phyloP scores from a whole-genome alignment of 2,888 invertebrate genomes.

The Tetrapedia diversipes region DNA sequence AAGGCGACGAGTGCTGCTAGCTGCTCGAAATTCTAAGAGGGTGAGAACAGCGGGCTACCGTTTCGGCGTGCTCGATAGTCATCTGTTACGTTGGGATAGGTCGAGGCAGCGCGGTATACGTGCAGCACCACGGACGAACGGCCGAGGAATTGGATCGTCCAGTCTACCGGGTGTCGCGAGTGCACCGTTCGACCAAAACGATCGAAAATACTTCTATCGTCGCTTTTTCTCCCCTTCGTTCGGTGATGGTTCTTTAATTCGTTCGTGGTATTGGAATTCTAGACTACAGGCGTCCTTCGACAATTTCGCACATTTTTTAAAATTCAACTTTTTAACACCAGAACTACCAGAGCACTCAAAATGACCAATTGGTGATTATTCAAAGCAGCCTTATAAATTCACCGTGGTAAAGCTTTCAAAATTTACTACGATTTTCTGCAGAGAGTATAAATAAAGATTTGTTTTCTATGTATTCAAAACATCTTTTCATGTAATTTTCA shows the following conservation, averaged over 20 bases:
- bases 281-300: no score
- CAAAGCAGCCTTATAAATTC: no score
- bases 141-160: conserved; percentile 79
- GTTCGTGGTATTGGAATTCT: conserved; percentile 18
- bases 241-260: neutral
- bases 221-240: neutral
- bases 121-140: conserved; percentile 71
- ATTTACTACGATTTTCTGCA: no score
- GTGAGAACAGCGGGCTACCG: conserved; percentile 61
- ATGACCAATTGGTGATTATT: no score
- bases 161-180: conserved; percentile 72
- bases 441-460: no score
- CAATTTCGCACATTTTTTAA: no score
- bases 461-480: no score
- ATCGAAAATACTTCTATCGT: neutral
- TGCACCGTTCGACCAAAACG: neutral
- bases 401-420: no score
- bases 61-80: conserved; percentile 77
- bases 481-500: no score
- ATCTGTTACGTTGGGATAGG: conserved; percentile 81
- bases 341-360: no score
- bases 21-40: conserved; percentile 48
- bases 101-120: conserved; percentile 70
- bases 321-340: no score
- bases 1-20: neutral